These are phyloP conservation scores for Caenorhabditis parvicauda DNA, from an alignment of 2,888 invertebrate genomes.

Conservation along the genomic window DNA sequence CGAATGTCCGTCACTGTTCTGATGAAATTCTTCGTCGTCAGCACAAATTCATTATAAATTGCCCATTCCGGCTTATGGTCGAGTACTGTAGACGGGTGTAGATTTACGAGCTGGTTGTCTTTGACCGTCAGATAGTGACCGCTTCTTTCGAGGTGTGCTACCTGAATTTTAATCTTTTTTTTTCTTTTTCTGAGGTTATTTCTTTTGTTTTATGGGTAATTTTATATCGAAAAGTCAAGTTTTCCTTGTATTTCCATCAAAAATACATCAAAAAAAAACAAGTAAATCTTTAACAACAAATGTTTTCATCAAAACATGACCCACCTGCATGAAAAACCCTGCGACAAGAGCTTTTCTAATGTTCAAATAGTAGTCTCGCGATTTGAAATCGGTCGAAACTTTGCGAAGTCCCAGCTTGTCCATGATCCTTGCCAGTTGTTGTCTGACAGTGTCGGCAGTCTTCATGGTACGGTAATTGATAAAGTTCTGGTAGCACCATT, in stretches of 20 bases:
- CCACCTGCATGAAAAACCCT: slow-evolving; percentile 99
- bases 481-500: slow-evolving; percentile 99
- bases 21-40: slow-evolving; percentile 99
- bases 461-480: slow-evolving; percentile 96
- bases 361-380: slow-evolving; percentile 94
- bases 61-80: slow-evolving; percentile 99
- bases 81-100: slow-evolving; percentile 96
- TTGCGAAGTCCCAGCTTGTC: slow-evolving; percentile 69
- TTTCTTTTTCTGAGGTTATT: too few relatives aligned
- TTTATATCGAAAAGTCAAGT: not conserved
- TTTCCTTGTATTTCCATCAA: too few relatives aligned
- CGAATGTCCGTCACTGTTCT: slow-evolving; percentile 97
- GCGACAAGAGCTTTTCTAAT: slow-evolving; percentile 96
- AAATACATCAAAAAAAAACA: too few relatives aligned
- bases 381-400: slow-evolving; percentile 93
- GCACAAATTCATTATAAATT: slow-evolving; percentile 97
- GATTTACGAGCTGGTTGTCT: slow-evolving; percentile 96
- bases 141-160: slow-evolving; percentile 93
- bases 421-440: slow-evolving; percentile 96
- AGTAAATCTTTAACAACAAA: not conserved
- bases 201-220: too few relatives aligned
- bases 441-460: slow-evolving; percentile 95
- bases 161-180: slow-evolving; percentile 66
- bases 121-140: slow-evolving; percentile 98
- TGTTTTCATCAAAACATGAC: too few relatives aligned